Percentiles rank a stretch among this genome's conserved stretches.
Evolutionary conservation across 2,888 invertebrate species (phyloP).

Genomic region (Panorpa germanica): DNA sequence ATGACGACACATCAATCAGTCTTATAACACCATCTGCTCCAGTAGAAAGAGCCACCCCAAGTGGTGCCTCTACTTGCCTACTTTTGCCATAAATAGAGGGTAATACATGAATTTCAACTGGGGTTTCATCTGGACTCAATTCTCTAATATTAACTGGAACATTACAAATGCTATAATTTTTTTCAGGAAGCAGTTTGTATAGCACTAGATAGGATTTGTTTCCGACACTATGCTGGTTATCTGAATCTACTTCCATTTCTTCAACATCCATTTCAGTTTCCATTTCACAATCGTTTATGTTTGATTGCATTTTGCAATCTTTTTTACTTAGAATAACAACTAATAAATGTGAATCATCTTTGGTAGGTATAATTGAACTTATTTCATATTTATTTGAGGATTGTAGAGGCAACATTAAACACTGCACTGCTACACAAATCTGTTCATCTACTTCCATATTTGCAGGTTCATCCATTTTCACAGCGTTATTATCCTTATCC

Average conservation of each 20-base stretch:
- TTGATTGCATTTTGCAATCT: constrained; percentile 9
- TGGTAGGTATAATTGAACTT: constrained; percentile 38
- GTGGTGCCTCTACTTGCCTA: constrained; percentile 19
- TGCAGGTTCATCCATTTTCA: constrained; percentile 24
- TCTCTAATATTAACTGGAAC: constrained; percentile 40
- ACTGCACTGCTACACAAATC: constrained; percentile 33
- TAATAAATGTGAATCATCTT: constrained; percentile 40
- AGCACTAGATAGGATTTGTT: constrained; percentile 25
- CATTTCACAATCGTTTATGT: constrained; percentile 16
- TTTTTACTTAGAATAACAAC: constrained; percentile 30
- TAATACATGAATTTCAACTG: constrained; percentile 47
- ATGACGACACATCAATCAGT: constrained; percentile 48
- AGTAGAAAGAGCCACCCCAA: constrained; percentile 49
- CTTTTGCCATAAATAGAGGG: constrained; percentile 30
- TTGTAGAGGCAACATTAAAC: constrained; percentile 31
- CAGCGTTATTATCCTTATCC: too few species aligned
- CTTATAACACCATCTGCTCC: constrained; percentile 57
- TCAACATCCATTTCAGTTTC: constrained; percentile 30
- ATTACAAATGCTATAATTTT: constrained; percentile 23
- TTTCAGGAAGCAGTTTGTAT: too few species aligned
- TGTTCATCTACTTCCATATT: constrained; percentile 23
- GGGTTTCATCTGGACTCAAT: constrained; percentile 41
- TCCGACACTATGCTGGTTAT: constrained; percentile 15
- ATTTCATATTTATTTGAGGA: constrained; percentile 29
- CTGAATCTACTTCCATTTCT: constrained; percentile 13